phyloP scores from a whole-genome alignment of 2,888 invertebrate genomes.

The Antheraea assamensis region DNA sequence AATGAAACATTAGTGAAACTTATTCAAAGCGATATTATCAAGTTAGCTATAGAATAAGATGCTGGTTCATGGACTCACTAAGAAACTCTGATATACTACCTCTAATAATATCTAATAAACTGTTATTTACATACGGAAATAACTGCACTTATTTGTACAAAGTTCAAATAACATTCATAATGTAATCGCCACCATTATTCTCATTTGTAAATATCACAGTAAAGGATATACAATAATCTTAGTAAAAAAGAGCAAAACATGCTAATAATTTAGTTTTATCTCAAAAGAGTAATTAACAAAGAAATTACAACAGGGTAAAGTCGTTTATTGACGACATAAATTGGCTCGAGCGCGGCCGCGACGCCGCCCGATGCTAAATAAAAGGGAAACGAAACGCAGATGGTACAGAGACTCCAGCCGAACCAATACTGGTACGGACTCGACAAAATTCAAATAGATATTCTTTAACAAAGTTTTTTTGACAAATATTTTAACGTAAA shows the following conservation, averaged over 20 bases:
- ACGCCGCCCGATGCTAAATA: not conserved
- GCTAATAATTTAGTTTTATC: not conserved
- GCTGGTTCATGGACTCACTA: not conserved
- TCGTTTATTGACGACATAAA: conserved; percentile 1
- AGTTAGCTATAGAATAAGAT: not conserved
- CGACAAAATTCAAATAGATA: not conserved
- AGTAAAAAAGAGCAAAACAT: not conserved
- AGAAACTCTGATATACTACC: no score
- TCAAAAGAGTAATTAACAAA: not conserved
- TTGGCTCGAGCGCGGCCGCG: not conserved
- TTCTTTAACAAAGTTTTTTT: not conserved
- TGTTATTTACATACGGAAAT: not conserved
- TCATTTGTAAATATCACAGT: not conserved
- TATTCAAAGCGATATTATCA: not conserved
- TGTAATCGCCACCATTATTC: not conserved
- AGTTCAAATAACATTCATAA: not conserved
- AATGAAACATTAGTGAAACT: not conserved
- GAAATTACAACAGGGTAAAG: not conserved
- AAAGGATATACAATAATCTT: no score
- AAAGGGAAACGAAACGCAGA: conserved; percentile 3
- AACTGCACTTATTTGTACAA: not conserved
- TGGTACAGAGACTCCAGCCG: not conserved
- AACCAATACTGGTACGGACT: not conserved
- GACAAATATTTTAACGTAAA: no score
- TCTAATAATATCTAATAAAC: no score